phyloP scores from a whole-genome alignment of 2,797 vertebrate genomes.

The Cephalopachus bancanus region DNA sequence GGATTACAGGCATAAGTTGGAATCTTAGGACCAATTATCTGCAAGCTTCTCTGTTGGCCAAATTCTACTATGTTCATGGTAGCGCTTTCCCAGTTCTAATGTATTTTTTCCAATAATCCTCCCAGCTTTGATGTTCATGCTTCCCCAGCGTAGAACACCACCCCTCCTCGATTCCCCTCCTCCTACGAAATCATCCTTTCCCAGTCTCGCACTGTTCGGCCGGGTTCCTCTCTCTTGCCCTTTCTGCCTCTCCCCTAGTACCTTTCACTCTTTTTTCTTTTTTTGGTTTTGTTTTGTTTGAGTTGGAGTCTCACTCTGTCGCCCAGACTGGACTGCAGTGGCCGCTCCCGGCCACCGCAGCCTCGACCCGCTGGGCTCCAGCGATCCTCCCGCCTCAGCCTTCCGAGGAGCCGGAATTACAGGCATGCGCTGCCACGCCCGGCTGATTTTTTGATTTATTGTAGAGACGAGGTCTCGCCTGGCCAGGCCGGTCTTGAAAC shows the following conservation, averaged over 20 bases:
- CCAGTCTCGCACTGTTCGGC: neutral
- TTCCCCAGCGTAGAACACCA: neutral
- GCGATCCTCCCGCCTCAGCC: no score
- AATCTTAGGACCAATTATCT: neutral
- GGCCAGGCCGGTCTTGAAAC: no score
- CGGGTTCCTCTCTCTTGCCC: rapidly evolving
- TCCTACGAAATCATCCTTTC: neutral
- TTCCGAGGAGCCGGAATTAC: no score
- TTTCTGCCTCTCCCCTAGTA: neutral
- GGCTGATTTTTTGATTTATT: no score
- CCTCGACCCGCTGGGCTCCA: no score
- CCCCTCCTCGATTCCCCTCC: no score
- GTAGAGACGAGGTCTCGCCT: no score
- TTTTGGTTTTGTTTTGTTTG: neutral
- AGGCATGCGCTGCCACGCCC: no score
- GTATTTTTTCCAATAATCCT: neutral
- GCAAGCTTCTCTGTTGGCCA: neutral
- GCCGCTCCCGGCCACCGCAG: no score
- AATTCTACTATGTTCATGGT: neutral
- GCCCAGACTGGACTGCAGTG: no score
- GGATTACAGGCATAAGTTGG: neutral
- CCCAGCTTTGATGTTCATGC: neutral
- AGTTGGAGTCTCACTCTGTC: no score
- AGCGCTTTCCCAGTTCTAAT: neutral
- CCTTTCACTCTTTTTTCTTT: neutral